Percentiles rank a stretch among this genome's conserved stretches.
Conservation (phyloP, 2,797 vertebrate genomes). For the Lepilemur septentrionalis region DNA sequence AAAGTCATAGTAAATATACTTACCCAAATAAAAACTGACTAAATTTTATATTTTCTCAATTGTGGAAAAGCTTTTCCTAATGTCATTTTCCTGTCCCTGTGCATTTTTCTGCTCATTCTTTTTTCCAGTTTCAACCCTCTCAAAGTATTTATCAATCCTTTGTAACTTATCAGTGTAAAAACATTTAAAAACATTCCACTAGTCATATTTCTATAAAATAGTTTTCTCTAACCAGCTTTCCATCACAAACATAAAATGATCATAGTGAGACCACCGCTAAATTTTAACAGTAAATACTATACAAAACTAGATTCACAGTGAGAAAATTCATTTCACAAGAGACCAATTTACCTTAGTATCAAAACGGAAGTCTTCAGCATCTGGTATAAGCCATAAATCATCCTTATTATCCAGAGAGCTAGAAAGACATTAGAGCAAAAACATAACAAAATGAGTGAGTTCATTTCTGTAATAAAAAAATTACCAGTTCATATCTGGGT, state of each 20-base stretch:
- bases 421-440: slow-evolving; percentile 85
- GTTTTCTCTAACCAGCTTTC: neutral
- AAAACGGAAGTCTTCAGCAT: slow-evolving; percentile 89
- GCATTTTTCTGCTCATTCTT: neutral
- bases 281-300: neutral
- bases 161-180: neutral
- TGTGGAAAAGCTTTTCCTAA: neutral
- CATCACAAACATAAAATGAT: neutral
- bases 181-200: neutral
- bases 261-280: neutral
- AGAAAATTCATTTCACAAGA: neutral
- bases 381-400: slow-evolving; percentile 92
- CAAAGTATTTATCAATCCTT: neutral
- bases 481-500: neutral
- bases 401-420: slow-evolving; percentile 71
- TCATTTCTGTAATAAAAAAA: neutral
- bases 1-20: neutral
- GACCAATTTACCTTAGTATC: slow-evolving; percentile 87
- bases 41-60: neutral
- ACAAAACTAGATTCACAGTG: neutral
- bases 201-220: neutral
- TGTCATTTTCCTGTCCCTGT: neutral
- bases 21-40: neutral
- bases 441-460: slow-evolving; percentile 30
- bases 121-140: neutral